These are phyloP conservation scores for Erebia ligea DNA, from an alignment of 2,888 invertebrate genomes.

Conservation along the genomic window DNA sequence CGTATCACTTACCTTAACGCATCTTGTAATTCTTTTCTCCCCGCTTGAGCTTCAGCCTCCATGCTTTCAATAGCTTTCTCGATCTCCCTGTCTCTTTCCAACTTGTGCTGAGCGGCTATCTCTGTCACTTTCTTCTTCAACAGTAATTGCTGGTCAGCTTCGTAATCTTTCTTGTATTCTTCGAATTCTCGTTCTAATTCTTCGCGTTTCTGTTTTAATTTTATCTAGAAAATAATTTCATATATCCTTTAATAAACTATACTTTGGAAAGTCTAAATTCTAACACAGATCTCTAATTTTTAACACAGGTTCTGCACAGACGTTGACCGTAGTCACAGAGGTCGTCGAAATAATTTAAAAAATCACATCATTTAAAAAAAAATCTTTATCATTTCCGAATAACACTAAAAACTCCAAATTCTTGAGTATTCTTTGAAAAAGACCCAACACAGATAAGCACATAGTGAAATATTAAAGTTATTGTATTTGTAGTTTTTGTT, in stretches of 20 bases:
- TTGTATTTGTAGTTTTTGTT: too few relatives aligned
- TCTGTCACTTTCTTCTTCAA: slow-evolving; percentile 86
- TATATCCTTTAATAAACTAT: not conserved
- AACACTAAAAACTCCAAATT: too few relatives aligned
- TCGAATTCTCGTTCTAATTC: slow-evolving; percentile 85
- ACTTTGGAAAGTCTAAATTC: too few relatives aligned
- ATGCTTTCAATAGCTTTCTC: slow-evolving; percentile 88
- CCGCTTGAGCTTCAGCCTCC: slow-evolving; percentile 85
- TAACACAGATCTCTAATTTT: too few relatives aligned
- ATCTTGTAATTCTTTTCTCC: slow-evolving; percentile 84
- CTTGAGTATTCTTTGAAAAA: too few relatives aligned
- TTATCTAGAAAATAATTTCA: slow-evolving; percentile 50
- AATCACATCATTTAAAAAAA: too few relatives aligned
- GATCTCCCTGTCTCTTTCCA: slow-evolving; percentile 90
- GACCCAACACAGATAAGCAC: too few relatives aligned
- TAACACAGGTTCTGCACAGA: too few relatives aligned
- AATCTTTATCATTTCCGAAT: too few relatives aligned
- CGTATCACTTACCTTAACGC: slow-evolving; percentile 65
- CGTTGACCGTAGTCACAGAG: too few relatives aligned
- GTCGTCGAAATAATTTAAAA: too few relatives aligned
- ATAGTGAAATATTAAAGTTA: too few relatives aligned
- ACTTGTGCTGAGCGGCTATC: slow-evolving; percentile 87
- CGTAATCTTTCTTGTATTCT: slow-evolving; percentile 84
- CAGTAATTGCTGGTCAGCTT: slow-evolving; percentile 83
- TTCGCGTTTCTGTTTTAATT: slow-evolving; percentile 83